Conservation (phyloP, 2,888 invertebrate genomes). For the Epirrhoe tristata region DNA sequence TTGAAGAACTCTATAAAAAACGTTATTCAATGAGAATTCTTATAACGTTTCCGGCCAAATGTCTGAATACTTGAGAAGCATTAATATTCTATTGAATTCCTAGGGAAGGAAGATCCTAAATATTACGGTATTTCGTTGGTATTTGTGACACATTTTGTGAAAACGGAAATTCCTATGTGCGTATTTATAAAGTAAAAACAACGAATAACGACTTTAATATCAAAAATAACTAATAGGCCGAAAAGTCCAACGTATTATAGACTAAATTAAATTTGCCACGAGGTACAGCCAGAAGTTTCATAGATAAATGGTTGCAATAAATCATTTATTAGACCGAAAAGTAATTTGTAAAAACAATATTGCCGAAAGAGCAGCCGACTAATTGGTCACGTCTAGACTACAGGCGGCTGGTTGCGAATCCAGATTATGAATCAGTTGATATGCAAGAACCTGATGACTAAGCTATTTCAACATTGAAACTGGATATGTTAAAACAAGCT, state of each 20-base stretch:
- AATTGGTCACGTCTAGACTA: constrained; percentile 17
- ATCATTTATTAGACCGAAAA: constrained; percentile 1
- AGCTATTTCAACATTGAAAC: constrained; percentile 26
- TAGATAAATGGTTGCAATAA: background rate
- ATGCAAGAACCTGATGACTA: constrained; percentile 29
- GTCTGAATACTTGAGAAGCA: background rate
- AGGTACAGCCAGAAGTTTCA: background rate
- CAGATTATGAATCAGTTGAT: constrained; percentile 22
- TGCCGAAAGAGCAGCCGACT: background rate
- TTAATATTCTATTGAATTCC: background rate
- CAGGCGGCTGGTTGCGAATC: background rate
- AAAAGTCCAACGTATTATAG: background rate
- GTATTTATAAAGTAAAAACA: background rate
- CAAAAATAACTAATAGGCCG: background rate
- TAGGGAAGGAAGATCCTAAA: background rate
- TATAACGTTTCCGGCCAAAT: background rate
- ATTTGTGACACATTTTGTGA: background rate
- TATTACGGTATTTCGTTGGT: background rate
- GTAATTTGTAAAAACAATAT: background rate
- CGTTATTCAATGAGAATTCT: background rate
- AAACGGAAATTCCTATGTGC: background rate
- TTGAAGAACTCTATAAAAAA: background rate
- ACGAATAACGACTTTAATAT: background rate
- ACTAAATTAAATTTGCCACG: background rate
- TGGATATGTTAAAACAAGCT: constrained; percentile 11